These are phyloP conservation scores for Lophius americanus DNA, from an alignment of 2,797 vertebrate genomes.

Conservation along the genomic window DNA sequence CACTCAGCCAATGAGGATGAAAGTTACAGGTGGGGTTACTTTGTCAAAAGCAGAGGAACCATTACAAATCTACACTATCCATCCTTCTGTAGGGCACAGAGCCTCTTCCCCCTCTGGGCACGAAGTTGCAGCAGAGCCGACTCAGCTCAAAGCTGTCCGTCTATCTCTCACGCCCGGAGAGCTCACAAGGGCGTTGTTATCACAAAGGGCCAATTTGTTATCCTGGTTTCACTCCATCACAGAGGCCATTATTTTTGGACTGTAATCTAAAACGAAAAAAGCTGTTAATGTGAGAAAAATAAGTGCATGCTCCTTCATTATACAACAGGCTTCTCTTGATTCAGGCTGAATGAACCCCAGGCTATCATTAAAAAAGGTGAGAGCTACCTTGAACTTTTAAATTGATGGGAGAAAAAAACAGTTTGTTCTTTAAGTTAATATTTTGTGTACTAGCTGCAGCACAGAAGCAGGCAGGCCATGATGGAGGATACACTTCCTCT, in stretches of 20 bases:
- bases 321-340: conserved; percentile 59
- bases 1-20: conserved; percentile 71
- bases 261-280: conserved; percentile 74
- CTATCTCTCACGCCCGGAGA: conserved; percentile 56
- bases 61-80: conserved; percentile 72
- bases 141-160: conserved; percentile 56
- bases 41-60: conserved; percentile 75
- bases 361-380: conserved; percentile 50
- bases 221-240: conserved; percentile 74
- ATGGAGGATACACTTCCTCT: conserved; percentile 49
- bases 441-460: conserved; percentile 63
- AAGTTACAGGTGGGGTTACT: conserved; percentile 75
- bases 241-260: conserved; percentile 71
- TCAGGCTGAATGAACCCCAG: conserved; percentile 50
- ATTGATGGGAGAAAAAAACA: conserved; percentile 41
- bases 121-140: conserved; percentile 47
- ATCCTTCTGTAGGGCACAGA: conserved; percentile 60
- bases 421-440: conserved; percentile 64
- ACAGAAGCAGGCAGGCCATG: conserved; percentile 51
- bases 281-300: conserved; percentile 66
- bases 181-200: conserved; percentile 72
- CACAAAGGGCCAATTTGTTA: conserved; percentile 76
- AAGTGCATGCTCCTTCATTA: conserved; percentile 69
- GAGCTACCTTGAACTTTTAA: conserved; percentile 67
- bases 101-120: conserved; percentile 41